Percentiles rank a stretch among this genome's conserved stretches.
Evolutionary conservation across 1,140 invertebrate species (phyloP).

Genomic region (Neodiprion lecontei): DNA sequence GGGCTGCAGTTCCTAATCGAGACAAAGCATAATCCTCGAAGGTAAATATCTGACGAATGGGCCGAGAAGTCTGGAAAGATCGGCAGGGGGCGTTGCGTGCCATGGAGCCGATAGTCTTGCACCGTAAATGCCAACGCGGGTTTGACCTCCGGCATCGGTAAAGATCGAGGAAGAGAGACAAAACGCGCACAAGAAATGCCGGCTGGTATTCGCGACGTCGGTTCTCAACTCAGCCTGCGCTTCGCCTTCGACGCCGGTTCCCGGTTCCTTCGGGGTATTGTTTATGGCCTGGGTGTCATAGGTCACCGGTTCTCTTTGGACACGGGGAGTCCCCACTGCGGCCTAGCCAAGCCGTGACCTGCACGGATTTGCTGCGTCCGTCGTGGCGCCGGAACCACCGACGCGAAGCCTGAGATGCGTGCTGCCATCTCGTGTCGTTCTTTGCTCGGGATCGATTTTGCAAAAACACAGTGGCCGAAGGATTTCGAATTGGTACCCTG

Average conservation of each 20-base stretch:
- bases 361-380: background rate
- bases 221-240: conserved; percentile 34
- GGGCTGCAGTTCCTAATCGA: no score
- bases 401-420: background rate
- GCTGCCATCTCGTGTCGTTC: background rate
- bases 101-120: background rate
- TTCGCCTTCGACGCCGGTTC: conserved; percentile 39
- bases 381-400: background rate
- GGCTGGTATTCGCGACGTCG: conserved; percentile 24
- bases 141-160: background rate
- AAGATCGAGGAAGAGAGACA: conserved; percentile 20
- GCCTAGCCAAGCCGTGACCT: conserved; percentile 1
- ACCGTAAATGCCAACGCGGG: background rate
- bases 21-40: no score
- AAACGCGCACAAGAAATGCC: conserved; percentile 11
- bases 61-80: background rate
- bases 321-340: conserved; percentile 14
- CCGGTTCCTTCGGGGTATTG: conserved; percentile 43
- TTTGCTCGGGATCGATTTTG: no score
- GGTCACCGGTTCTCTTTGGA: conserved; percentile 28
- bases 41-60: background rate
- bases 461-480: no score
- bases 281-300: conserved; percentile 46
- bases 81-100: background rate
- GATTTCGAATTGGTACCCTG: no score